Percentiles rank a stretch among this genome's conserved stretches.
Conservation (phyloP, 2,113 vertebrate genomes). For the Emydocephalus ijimae region DNA sequence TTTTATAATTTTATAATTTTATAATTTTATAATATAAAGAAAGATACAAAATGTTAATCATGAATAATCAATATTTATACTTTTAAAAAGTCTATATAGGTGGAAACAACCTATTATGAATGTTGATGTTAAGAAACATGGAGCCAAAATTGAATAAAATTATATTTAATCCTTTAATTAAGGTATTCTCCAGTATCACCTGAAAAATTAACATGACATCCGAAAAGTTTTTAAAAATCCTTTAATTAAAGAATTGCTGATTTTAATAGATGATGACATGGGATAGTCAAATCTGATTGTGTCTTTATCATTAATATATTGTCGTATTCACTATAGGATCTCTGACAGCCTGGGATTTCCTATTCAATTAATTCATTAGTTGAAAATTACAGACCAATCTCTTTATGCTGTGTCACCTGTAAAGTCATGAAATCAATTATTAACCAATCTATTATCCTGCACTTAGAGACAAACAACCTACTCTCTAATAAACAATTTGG, state of each 20-base stretch:
- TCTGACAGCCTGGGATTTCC: background rate
- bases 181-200: background rate
- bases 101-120: background rate
- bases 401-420: too few species aligned
- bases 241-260: background rate
- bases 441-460: too few species aligned
- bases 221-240: background rate
- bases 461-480: too few species aligned
- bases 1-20: background rate
- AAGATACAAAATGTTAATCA: background rate
- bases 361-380: background rate
- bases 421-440: too few species aligned
- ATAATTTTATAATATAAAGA: background rate
- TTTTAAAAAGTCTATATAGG: background rate
- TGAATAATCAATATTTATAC: background rate
- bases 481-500: too few species aligned
- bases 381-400: too few species aligned
- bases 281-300: background rate
- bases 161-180: background rate
- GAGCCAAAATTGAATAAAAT: background rate
- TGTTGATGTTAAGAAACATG: background rate
- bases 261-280: background rate
- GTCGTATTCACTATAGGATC: background rate
- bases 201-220: background rate
- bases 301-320: background rate